Evolutionary conservation across 53 echinoderm and acorn worm species (phyloP).

Genomic region (Arbacia lixula): DNA sequence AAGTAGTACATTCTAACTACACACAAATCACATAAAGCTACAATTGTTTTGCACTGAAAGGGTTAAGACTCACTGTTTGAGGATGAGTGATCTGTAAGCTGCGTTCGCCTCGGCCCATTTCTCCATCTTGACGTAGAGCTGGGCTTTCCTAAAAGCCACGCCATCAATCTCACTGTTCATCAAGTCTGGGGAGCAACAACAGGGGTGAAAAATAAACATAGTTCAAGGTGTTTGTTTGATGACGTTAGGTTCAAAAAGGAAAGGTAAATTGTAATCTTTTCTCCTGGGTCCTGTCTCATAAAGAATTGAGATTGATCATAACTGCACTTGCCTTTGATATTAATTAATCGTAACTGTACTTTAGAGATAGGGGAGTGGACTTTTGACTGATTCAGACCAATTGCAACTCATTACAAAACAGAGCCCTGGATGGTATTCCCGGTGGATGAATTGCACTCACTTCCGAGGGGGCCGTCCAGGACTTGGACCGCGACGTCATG

Average conservation of each 20-base stretch:
- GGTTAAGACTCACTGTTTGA: constrained; percentile 74
- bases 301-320: too few relatives aligned
- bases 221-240: too few relatives aligned
- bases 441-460: constrained; percentile 73
- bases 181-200: background rate
- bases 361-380: too few relatives aligned
- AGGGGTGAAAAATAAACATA: background rate
- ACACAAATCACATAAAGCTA: background rate
- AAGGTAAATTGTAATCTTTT: too few relatives aligned
- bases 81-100: constrained; percentile 77
- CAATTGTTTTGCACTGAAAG: background rate
- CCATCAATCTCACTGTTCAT: constrained; percentile 47
- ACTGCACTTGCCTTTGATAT: too few relatives aligned
- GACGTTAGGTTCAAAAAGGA: too few relatives aligned
- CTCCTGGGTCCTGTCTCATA: too few relatives aligned
- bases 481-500: constrained; percentile 88
- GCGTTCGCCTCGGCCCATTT: constrained; percentile 87
- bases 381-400: too few relatives aligned
- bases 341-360: too few relatives aligned
- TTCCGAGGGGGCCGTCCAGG: constrained; percentile 69
- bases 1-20: background rate
- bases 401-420: too few relatives aligned
- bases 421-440: too few relatives aligned
- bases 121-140: constrained; percentile 79
- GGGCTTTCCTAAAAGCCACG: constrained; percentile 63